phyloP scores from a whole-genome alignment of 2,888 invertebrate species.

The Euspilapteryx auroguttella region DNA sequence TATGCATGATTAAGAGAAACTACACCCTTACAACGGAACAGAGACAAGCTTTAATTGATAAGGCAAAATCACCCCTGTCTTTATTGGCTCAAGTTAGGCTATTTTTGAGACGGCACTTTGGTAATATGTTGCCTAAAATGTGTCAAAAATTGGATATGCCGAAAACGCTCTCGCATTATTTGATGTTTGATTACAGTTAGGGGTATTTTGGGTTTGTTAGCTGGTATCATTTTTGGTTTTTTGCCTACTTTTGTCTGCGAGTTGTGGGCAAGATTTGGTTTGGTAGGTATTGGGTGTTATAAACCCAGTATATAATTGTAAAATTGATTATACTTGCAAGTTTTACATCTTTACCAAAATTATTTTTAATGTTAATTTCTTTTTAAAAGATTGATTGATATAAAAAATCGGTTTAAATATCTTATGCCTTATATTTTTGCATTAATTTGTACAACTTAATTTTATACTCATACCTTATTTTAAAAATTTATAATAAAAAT shows the following conservation, averaged over 20 bases:
- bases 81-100: constrained; percentile 68
- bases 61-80: constrained; percentile 68
- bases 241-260: constrained; percentile 11
- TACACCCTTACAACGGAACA: constrained; percentile 66
- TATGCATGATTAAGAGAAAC: constrained; percentile 77
- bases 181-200: constrained; percentile 68
- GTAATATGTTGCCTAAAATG: constrained; percentile 56
- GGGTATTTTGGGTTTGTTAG: constrained; percentile 5
- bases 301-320: no score
- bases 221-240: constrained; percentile 11
- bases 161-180: constrained; percentile 65
- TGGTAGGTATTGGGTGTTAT: no score
- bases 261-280: background rate
- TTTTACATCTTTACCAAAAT: no score
- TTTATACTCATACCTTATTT: no score
- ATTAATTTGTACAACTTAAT: no score
- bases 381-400: no score
- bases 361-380: no score
- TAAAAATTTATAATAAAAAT: no score
- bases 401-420: no score
- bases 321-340: no score
- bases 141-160: constrained; percentile 67
- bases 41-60: constrained; percentile 64
- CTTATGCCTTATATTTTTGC: no score
- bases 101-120: constrained; percentile 59